Percentiles rank a stretch among this genome's conserved stretches.
phyloP scores from a whole-genome alignment of 2,113 vertebrate genomes.

The Psittacula cyanocephala region DNA sequence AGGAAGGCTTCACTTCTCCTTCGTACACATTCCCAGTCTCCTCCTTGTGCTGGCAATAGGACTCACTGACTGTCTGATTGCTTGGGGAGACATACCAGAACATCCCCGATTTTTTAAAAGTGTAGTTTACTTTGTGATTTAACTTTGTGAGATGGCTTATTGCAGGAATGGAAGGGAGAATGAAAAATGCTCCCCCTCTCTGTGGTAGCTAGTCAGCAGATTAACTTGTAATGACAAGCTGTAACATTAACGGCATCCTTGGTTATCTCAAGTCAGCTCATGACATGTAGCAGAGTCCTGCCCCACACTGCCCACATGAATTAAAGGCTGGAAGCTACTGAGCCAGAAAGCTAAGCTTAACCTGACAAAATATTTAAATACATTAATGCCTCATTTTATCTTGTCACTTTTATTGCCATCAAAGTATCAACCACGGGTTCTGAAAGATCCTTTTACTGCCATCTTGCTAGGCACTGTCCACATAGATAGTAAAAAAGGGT shows the following conservation, averaged over 20 bases:
- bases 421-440: neutral
- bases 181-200: neutral
- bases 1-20: neutral
- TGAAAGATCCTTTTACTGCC: neutral
- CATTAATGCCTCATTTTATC: neutral
- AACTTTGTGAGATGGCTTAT: neutral
- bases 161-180: neutral
- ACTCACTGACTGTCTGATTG: neutral
- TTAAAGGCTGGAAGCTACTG: neutral
- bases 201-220: neutral
- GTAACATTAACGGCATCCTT: neutral
- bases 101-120: fast-evolving
- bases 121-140: neutral
- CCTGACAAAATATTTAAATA: neutral
- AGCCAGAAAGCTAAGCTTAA: neutral
- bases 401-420: neutral
- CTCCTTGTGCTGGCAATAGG: neutral
- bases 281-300: neutral
- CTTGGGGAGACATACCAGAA: neutral
- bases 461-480: neutral
- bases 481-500: neutral
- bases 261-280: neutral
- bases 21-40: neutral
- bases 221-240: neutral
- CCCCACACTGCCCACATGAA: neutral